A percentile compares a stretch with the other conserved stretches of the same genome.
Conservation (phyloP, 2,113 vertebrate species). For the Columbina picui region DNA sequence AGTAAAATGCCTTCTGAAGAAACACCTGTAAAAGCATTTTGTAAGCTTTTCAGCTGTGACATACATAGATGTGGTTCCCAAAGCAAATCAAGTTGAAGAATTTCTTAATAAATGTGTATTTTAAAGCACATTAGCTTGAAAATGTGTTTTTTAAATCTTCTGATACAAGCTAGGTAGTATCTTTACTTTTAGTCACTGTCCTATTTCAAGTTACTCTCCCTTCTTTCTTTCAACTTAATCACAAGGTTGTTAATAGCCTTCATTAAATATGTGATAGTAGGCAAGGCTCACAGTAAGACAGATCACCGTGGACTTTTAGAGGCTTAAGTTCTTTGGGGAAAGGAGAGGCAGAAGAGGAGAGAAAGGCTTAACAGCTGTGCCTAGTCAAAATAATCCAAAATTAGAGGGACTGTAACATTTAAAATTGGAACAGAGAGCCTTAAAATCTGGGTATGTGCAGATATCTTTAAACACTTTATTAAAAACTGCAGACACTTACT, state of each 20-base stretch:
- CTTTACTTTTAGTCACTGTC: background rate
- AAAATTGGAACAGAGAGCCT: constrained; percentile 36
- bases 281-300: background rate
- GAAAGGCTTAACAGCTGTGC: constrained; percentile 37
- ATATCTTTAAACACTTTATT: constrained; percentile 48
- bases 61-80: background rate
- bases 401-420: constrained; percentile 56
- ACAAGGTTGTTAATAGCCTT: background rate
- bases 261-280: background rate
- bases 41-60: background rate
- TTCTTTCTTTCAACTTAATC: background rate
- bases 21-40: background rate
- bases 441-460: constrained; percentile 32
- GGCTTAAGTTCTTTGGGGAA: constrained; percentile 2
- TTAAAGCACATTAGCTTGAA: background rate
- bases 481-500: constrained; percentile 48
- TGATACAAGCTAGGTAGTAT: background rate
- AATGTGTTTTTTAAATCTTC: background rate
- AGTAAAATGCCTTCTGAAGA: background rate
- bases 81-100: background rate
- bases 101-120: background rate
- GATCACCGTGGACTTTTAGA: background rate
- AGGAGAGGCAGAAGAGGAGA: background rate
- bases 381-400: constrained; percentile 57
- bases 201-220: background rate